Percentiles rank a stretch among this genome's conserved stretches.
Conservation (phyloP, 1,140 invertebrate species). For the Pygmarrhopalites habei region DNA sequence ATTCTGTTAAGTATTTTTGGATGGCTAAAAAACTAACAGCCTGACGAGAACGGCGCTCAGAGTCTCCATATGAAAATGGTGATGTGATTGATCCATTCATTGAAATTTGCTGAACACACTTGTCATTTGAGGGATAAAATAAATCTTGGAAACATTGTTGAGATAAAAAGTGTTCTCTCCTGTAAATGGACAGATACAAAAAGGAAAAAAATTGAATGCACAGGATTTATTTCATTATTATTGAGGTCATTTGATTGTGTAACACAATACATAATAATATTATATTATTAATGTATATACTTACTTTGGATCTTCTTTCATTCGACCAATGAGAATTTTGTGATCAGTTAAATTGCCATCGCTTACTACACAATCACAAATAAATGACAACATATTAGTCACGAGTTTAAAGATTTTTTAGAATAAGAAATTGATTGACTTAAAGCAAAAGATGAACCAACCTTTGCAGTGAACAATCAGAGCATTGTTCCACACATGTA, state of each 20-base stretch:
- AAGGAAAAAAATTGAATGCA: not conserved
- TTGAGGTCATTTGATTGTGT: too few species aligned
- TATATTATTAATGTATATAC: too few species aligned
- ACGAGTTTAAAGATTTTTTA: not conserved
- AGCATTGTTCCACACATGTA: slow-evolving; percentile 16
- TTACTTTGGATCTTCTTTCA: slow-evolving; percentile 3
- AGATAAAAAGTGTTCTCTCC: slow-evolving; percentile 8
- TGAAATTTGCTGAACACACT: not conserved
- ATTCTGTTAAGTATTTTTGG: not conserved
- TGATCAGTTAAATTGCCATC: not conserved
- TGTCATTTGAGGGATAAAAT: not conserved
- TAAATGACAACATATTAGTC: not conserved
- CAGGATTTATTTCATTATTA: too few species aligned
- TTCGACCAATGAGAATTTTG: slow-evolving; percentile 14
- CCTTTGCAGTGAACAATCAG: slow-evolving; percentile 20
- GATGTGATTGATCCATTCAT: slow-evolving; percentile 1
- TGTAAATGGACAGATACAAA: not conserved
- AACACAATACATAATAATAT: too few species aligned
- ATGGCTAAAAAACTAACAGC: not conserved
- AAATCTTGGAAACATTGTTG: slow-evolving; percentile 10
- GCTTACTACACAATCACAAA: not conserved
- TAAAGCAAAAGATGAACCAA: not conserved
- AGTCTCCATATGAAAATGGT: not conserved
- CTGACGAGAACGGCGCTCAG: not conserved
- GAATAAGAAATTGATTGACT: not conserved